Evolutionary conservation across 2,113 vertebrate species (phyloP).

Genomic region (Anoura caudifer): DNA sequence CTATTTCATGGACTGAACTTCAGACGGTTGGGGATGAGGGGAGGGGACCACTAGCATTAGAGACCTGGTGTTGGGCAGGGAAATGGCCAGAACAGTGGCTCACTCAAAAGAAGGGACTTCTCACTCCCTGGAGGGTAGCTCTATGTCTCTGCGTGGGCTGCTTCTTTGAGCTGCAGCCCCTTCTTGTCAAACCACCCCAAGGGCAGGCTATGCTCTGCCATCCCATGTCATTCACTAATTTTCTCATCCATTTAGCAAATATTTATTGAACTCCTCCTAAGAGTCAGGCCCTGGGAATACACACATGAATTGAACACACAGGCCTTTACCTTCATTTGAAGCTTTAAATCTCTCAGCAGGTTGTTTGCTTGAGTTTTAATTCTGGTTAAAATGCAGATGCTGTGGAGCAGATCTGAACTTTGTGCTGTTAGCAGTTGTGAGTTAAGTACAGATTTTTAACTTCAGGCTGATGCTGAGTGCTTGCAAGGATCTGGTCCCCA

Average conservation of each 20-base stretch:
- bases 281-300: background rate
- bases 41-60: background rate
- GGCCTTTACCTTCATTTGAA: background rate
- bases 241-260: constrained; percentile 19
- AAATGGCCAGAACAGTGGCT: background rate
- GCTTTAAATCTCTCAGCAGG: background rate
- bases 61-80: too few relatives aligned
- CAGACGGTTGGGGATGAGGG: background rate
- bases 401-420: background rate
- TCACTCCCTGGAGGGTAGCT: background rate
- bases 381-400: background rate
- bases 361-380: constrained; percentile 13
- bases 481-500: background rate
- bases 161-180: background rate
- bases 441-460: background rate
- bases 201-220: background rate
- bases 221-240: background rate
- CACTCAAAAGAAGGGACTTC: background rate
- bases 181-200: background rate
- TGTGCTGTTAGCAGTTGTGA: background rate
- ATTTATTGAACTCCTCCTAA: constrained; percentile 9
- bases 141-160: rapidly evolving
- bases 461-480: background rate
- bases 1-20: background rate
- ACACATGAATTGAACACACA: background rate